Evolutionary conservation across 2,888 invertebrate genomes (phyloP).

Genomic region (Apomyelois bistriatella): DNA sequence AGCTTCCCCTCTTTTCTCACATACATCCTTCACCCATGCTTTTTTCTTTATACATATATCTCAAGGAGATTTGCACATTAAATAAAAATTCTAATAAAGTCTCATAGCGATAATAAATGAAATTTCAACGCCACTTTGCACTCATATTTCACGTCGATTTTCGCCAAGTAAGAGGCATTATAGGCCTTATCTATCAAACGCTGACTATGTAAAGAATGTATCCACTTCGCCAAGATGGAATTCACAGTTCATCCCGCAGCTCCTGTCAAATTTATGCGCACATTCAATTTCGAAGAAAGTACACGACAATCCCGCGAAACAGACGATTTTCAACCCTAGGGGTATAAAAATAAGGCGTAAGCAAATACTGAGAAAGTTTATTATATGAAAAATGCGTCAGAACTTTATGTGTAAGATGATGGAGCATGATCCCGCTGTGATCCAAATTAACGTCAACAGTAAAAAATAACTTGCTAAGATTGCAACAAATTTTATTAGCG

Average conservation of each 20-base stretch:
- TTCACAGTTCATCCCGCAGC: constrained; percentile 28
- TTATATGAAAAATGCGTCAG: constrained; percentile 23
- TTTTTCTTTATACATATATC: too few species aligned
- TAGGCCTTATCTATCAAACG: neutral
- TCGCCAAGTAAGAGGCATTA: too few species aligned
- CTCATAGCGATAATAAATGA: too few species aligned
- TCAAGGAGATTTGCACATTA: too few species aligned
- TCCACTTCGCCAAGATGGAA: constrained; percentile 13
- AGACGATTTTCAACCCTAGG: neutral
- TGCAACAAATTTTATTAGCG: constrained; percentile 10
- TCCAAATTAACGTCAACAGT: constrained; percentile 39
- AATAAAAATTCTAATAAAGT: too few species aligned
- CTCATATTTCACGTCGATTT: too few species aligned
- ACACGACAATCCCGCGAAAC: constrained; percentile 6
- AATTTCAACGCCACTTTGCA: too few species aligned
- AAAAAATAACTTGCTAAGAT: constrained; percentile 14
- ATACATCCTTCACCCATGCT: too few species aligned
- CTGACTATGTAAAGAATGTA: constrained; percentile 4
- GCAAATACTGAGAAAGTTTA: constrained; percentile 8
- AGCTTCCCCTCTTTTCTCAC: too few species aligned
- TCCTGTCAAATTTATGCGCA: constrained; percentile 37
- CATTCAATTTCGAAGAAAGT: constrained; percentile 32
- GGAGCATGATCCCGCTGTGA: constrained; percentile 39
- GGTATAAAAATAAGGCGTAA: neutral
- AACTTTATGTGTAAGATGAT: constrained; percentile 35